Percentiles rank a stretch among this genome's conserved stretches.
phyloP scores from a whole-genome alignment of 1,140 invertebrate species.

The Cotesia vestalis region DNA sequence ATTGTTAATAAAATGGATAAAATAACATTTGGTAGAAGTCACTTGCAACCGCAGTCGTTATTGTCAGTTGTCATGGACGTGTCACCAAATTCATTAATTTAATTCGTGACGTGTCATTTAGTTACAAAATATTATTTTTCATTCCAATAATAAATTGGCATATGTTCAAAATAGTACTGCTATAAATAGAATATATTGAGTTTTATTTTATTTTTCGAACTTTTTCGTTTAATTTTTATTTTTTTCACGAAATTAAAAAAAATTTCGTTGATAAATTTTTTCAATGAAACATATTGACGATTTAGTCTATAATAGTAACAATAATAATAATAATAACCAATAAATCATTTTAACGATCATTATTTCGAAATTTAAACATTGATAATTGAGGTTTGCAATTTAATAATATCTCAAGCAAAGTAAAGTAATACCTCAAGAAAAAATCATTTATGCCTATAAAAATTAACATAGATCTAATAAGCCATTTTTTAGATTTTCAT shows the following conservation, averaged over 20 bases:
- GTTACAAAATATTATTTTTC: slow-evolving; percentile 21
- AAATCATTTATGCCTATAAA: too few relatives aligned
- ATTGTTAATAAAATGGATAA: background rate
- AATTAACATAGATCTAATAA: too few relatives aligned
- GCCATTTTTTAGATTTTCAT: too few relatives aligned
- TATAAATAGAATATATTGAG: slow-evolving; percentile 13
- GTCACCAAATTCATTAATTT: slow-evolving; percentile 42
- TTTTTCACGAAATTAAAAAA: slow-evolving; percentile 23
- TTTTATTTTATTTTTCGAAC: slow-evolving; percentile 3
- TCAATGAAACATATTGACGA: slow-evolving; percentile 15
- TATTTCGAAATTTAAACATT: background rate
- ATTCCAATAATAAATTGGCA: background rate
- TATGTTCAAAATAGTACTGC: background rate
- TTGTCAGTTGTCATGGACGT: slow-evolving; percentile 59
- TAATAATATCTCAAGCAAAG: background rate
- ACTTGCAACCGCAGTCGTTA: slow-evolving; percentile 51
- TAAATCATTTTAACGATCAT: background rate
- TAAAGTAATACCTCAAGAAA: background rate
- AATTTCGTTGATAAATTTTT: slow-evolving; percentile 27
- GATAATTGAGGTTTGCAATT: too few relatives aligned
- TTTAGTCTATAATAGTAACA: slow-evolving; percentile 6
- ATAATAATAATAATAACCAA: too few relatives aligned
- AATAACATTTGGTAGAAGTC: slow-evolving; percentile 35
- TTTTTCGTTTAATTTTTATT: slow-evolving; percentile 1
- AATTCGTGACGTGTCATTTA: slow-evolving; percentile 34